phyloP scores from a whole-genome alignment of 1,140 invertebrate genomes.

The Papilio aristodemus region DNA sequence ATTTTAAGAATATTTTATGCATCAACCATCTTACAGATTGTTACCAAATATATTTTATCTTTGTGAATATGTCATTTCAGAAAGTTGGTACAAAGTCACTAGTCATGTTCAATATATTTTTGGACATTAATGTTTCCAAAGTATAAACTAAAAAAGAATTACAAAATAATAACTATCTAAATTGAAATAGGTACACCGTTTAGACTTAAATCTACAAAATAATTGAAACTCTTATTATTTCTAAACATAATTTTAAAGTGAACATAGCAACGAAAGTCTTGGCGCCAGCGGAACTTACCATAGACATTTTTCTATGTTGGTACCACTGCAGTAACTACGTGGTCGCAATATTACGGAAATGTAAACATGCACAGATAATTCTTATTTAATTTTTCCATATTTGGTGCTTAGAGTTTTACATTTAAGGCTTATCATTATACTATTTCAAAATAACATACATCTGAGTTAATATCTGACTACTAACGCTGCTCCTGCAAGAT shows the following conservation, averaged over 20 bases:
- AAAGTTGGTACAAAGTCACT: background rate
- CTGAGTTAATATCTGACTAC: conserved; percentile 38
- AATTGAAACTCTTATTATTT: conserved; percentile 16
- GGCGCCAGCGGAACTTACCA: conserved; percentile 73
- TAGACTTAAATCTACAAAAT: background rate
- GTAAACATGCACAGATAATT: conserved; percentile 75
- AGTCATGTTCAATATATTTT: background rate
- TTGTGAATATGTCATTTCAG: background rate
- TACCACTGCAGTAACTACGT: conserved; percentile 72
- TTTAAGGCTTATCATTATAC: conserved; percentile 41
- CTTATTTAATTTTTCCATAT: conserved; percentile 53
- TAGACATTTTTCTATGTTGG: conserved; percentile 56
- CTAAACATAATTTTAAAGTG: conserved; percentile 34
- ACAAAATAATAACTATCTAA: background rate
- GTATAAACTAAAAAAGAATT: background rate
- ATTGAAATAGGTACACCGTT: background rate
- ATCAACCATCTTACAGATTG: background rate
- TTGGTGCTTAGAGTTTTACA: conserved; percentile 46
- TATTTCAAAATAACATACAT: conserved; percentile 41
- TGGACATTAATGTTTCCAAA: background rate
- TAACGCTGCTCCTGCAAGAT: conserved; percentile 40
- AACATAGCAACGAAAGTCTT: conserved; percentile 56
- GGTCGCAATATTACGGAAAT: conserved; percentile 74
- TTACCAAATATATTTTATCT: background rate
- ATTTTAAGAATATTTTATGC: background rate